Evolutionary conservation across 2,797 vertebrate species (phyloP).

Genomic region (Tokudaia muenninki): DNA sequence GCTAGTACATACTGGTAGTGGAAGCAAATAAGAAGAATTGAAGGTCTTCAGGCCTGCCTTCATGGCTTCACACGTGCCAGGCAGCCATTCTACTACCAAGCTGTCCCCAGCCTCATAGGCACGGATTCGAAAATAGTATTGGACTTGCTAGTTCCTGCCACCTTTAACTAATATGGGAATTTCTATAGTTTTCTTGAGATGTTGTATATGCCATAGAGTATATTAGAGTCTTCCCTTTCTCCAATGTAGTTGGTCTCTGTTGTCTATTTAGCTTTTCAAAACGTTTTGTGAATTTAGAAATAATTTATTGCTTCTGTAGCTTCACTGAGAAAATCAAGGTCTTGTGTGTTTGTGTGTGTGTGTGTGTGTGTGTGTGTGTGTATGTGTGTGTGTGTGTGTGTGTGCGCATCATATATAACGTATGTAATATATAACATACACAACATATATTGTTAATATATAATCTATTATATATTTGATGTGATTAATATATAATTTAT

Average conservation of each 20-base stretch:
- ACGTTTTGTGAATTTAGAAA: slow-evolving; percentile 34
- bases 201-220: not conserved
- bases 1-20: not conserved
- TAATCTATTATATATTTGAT: not conserved
- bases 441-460: not conserved
- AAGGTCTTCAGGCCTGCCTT: not conserved
- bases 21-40: slow-evolving; percentile 49
- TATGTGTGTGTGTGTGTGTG: not conserved
- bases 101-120: not conserved
- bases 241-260: not conserved
- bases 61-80: not conserved
- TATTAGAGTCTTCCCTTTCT: not conserved
- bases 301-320: not conserved
- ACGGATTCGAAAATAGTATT: slow-evolving; percentile 40
- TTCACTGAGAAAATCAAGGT: slow-evolving; percentile 56
- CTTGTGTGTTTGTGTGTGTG: not conserved
- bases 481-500: no score
- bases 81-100: not conserved
- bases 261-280: slow-evolving; percentile 1
- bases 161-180: not conserved
- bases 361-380: not conserved
- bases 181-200: slow-evolving; percentile 46
- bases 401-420: not conserved
- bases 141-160: not conserved
- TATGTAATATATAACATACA: not conserved